Evolutionary conservation across 2,888 invertebrate species (phyloP).

Genomic region (Phyllotreta cruciferae): DNA sequence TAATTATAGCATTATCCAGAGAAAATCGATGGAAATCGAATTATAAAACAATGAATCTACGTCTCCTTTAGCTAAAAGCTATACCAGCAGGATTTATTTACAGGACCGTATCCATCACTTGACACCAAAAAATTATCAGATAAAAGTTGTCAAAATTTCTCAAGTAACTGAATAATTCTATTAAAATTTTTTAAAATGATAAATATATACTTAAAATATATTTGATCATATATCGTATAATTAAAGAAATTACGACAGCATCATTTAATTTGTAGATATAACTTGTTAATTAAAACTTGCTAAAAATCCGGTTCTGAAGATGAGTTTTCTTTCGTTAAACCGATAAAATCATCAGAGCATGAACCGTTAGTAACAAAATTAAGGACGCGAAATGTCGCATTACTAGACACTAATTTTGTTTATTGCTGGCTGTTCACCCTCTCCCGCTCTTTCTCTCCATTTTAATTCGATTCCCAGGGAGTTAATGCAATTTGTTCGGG

Average conservation of each 20-base stretch:
- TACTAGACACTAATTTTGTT: slow-evolving; percentile 60
- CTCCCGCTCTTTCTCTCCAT: slow-evolving; percentile 36
- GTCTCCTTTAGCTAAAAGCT: slow-evolving; percentile 25
- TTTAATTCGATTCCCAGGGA: slow-evolving; percentile 53
- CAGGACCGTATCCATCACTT: neutral
- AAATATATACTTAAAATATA: slow-evolving; percentile 6
- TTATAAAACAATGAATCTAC: slow-evolving; percentile 37
- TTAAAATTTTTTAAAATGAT: neutral
- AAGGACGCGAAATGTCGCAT: slow-evolving; percentile 53
- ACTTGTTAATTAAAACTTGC: no score
- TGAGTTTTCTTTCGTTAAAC: slow-evolving; percentile 4
- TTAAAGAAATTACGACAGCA: slow-evolving; percentile 15
- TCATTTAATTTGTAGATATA: no score
- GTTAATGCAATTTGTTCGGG: slow-evolving; percentile 50
- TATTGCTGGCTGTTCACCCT: slow-evolving; percentile 50
- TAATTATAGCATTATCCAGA: slow-evolving; percentile 21
- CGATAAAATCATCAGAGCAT: slow-evolving; percentile 48
- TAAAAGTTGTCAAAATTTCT: no score
- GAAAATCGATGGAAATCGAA: slow-evolving; percentile 37
- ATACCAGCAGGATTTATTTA: neutral
- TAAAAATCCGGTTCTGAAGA: neutral
- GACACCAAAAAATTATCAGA: no score
- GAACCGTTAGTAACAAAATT: slow-evolving; percentile 48
- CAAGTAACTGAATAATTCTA: no score
- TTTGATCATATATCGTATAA: slow-evolving; percentile 16